A percentile compares a stretch with the other conserved stretches of the same genome.
These are phyloP conservation scores for Philaethria dido DNA, from an alignment of 2,888 invertebrate genomes.

Conservation along the genomic window DNA sequence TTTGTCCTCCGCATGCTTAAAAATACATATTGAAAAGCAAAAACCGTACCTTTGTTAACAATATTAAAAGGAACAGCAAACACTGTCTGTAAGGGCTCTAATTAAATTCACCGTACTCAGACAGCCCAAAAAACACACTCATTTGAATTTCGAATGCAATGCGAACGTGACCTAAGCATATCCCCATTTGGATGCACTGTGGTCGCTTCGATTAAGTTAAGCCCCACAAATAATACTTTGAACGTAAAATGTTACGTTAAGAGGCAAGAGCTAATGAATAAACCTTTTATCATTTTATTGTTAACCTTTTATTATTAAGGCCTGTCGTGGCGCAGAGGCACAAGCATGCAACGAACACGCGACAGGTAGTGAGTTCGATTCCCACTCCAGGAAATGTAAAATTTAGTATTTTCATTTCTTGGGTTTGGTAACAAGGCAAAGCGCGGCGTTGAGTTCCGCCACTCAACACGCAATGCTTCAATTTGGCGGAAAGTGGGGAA, in stretches of 20 bases:
- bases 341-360: too few species aligned
- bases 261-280: slow-evolving; percentile 27
- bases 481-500: too few species aligned
- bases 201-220: slow-evolving; percentile 45
- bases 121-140: slow-evolving; percentile 76
- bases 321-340: too few species aligned
- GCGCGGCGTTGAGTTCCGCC: too few species aligned
- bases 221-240: slow-evolving; percentile 43
- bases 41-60: slow-evolving; percentile 32
- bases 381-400: too few species aligned
- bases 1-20: neutral
- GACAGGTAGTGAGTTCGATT: too few species aligned
- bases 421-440: too few species aligned
- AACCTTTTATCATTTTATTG: neutral
- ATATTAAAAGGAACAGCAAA: slow-evolving; percentile 39
- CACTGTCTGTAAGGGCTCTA: slow-evolving; percentile 52
- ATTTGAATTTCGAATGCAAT: slow-evolving; percentile 79
- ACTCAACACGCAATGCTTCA: too few species aligned
- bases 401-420: too few species aligned
- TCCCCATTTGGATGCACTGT: slow-evolving; percentile 68
- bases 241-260: slow-evolving; percentile 25
- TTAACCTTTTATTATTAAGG: too few species aligned
- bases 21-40: slow-evolving; percentile 12
- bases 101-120: slow-evolving; percentile 75
- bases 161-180: slow-evolving; percentile 70